Conservation (phyloP, 2,888 invertebrate genomes). For the Drosophila mimica region DNA sequence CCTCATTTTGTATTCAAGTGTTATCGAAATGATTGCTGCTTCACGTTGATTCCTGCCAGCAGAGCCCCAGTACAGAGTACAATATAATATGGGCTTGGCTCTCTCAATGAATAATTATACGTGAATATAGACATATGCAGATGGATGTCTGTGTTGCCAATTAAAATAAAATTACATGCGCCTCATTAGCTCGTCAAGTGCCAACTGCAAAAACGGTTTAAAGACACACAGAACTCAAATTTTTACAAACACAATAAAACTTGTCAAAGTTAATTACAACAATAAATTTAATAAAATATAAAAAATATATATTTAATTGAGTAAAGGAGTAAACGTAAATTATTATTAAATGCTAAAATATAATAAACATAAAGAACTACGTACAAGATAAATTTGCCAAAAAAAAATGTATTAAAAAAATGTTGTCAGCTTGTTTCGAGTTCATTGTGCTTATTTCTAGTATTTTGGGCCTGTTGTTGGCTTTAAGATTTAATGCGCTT, state of each 20-base stretch:
- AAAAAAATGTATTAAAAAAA: background rate
- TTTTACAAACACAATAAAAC: background rate
- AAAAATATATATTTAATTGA: background rate
- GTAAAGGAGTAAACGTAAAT: background rate
- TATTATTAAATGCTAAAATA: background rate
- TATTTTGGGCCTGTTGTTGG: background rate
- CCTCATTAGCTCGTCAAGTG: conserved; percentile 60
- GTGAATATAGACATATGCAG: conserved; percentile 34
- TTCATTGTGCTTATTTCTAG: background rate
- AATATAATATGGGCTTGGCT: conserved; percentile 69
- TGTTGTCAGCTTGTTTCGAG: background rate
- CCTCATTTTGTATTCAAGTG: conserved; percentile 82
- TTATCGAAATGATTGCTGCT: conserved; percentile 78
- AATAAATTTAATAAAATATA: background rate
- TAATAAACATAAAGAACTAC: background rate
- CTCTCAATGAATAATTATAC: conserved; percentile 64
- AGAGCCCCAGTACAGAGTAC: conserved; percentile 48
- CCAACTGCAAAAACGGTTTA: background rate
- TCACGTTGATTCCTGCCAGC: conserved; percentile 62
- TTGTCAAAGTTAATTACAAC: background rate
- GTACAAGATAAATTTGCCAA: background rate
- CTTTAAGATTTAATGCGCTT: background rate
- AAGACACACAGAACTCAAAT: background rate
- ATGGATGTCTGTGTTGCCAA: conserved; percentile 52
- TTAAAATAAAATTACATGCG: conserved; percentile 66